phyloP scores from a whole-genome alignment of 2,113 vertebrate species.

The Prinia subflava region DNA sequence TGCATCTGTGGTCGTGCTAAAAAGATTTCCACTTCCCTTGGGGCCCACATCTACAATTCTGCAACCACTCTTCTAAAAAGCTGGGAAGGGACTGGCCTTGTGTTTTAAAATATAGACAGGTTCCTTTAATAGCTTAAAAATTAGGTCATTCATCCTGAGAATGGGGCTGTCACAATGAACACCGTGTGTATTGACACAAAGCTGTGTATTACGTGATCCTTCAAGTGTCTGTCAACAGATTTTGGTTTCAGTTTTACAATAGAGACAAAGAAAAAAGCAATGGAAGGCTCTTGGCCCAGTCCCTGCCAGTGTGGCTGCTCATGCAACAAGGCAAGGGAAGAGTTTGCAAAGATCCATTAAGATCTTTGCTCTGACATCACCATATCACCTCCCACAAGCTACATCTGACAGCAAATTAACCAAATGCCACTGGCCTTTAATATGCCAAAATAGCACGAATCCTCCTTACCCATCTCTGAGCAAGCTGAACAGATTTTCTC shows the following conservation, averaged over 20 bases:
- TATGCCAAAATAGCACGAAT: neutral
- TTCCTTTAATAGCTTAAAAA: neutral
- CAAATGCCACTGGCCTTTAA: neutral
- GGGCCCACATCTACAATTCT: neutral
- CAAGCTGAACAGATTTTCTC: constrained; percentile 6
- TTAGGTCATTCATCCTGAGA: neutral
- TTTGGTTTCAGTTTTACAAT: neutral
- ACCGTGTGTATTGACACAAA: neutral
- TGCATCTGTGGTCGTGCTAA: neutral
- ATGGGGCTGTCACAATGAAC: neutral
- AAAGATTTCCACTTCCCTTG: neutral
- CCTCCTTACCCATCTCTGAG: neutral
- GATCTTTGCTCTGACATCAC: neutral
- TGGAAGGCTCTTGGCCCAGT: neutral
- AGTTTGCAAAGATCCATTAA: neutral
- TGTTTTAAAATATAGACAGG: neutral
- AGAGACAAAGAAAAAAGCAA: neutral
- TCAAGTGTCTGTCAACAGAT: neutral
- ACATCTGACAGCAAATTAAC: neutral
- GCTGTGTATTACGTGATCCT: neutral
- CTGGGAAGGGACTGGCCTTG: neutral
- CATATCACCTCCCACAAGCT: neutral
- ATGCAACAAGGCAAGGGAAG: neutral
- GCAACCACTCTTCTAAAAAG: neutral
- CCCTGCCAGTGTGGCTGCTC: neutral